Evolutionary conservation across 1,140 invertebrate species (phyloP), one percentile per base, ranked within the genome.

Genomic region (Doryteuthis pealeii): DNA sequence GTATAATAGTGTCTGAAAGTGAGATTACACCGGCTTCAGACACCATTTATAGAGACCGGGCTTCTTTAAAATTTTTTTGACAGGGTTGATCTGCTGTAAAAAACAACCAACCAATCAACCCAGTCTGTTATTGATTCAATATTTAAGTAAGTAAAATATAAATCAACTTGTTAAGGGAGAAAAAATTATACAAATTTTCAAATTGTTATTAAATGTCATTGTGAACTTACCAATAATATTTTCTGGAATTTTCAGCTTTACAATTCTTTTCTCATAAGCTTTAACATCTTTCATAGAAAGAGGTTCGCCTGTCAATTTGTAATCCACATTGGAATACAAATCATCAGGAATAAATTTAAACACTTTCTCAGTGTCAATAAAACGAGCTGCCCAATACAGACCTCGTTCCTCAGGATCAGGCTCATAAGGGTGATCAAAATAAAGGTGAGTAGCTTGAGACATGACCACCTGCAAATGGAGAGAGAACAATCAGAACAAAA

Each of bases 381-480:
- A 84, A 3, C 86, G 76, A 12, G 82, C 79, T 0, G 86, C 84
- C 86, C 86, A 87, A 74, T 85, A 87, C 18, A 83, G 76, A 1
- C 86, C 86, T 30, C 85, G 71, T 67, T 87, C 86, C 45, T 86
- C 82, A 2, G 86, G 86, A 71, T 87, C 83, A 0, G 85, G 84
- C 72, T 87, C 86, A 58, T 86, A 81, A 8, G 86, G 84, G 65
- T 87, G 86, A 75, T 87, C 86, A 75, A 87, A 85, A 74, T 86
- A 87, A 26, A 85, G 76, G 72, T 86, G 84, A 8, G 86, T 87
- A 3, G 82, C 86, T 65, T 84, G 85, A n/a, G 83, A 74, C 74
- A 87, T 81, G 12, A 87, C 79, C 28, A 86, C 85, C 86, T 87
- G 76, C 18, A 30, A 45, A 62, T 70, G 30, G 22, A 68, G 1